Evolutionary conservation across 2,888 invertebrate genomes (phyloP).

Genomic region (Platypus cylindrus): DNA sequence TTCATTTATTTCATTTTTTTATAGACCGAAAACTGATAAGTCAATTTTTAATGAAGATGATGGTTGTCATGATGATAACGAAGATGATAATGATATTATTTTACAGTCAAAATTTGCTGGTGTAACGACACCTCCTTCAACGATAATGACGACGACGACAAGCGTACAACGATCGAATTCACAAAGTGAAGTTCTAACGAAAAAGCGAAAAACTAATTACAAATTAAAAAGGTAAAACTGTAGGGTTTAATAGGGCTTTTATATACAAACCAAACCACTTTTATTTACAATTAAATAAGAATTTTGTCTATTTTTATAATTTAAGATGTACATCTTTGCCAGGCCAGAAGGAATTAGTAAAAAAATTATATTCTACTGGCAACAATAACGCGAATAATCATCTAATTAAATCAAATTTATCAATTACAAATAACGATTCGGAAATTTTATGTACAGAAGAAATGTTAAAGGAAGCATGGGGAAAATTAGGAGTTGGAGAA

Average conservation of each 20-base stretch:
- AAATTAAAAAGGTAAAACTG: conserved; percentile 35
- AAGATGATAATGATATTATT: no score
- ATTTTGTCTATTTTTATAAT: not conserved
- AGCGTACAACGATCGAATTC: conserved; percentile 44
- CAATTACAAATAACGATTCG: conserved; percentile 23
- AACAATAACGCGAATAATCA: conserved; percentile 29
- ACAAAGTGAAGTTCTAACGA: conserved; percentile 41
- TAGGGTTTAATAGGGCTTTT: not conserved
- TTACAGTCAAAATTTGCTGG: conserved; percentile 23
- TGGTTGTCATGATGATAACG: no score
- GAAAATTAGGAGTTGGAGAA: conserved; percentile 45
- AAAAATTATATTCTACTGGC: no score
- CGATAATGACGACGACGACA: conserved; percentile 21
- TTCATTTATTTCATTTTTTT: conserved; percentile 28
- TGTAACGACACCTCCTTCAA: no score
- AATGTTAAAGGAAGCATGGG: conserved; percentile 51
- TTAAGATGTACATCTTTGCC: conserved; percentile 42
- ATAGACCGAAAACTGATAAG: conserved; percentile 41
- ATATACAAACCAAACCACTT: not conserved
- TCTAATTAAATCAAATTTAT: conserved; percentile 32
- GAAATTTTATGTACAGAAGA: conserved; percentile 40
- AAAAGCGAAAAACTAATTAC: conserved; percentile 36
- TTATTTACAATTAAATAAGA: not conserved
- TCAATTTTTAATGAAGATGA: conserved; percentile 28
- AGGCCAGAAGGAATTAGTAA: conserved; percentile 28